Conservation (phyloP, 2,113 vertebrate species). For the Sminthopsis crassicaudata region DNA sequence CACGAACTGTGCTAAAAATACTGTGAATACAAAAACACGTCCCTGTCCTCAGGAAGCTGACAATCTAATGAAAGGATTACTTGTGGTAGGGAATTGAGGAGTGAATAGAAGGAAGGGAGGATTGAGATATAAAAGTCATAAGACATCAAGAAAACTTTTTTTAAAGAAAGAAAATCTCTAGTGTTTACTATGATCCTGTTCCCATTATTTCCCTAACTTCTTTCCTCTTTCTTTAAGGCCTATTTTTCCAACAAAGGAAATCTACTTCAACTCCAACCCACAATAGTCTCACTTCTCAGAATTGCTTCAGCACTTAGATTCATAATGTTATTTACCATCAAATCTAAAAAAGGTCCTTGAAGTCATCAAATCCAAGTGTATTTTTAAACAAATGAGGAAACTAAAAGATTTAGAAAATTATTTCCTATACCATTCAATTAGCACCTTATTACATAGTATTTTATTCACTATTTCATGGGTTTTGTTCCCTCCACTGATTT, state of each 20-base stretch:
- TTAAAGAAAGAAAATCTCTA: background rate
- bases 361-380: background rate
- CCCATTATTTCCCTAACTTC: background rate
- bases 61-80: background rate
- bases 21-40: background rate
- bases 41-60: background rate
- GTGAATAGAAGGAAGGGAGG: background rate
- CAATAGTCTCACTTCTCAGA: background rate
- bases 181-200: background rate
- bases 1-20: background rate
- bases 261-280: background rate
- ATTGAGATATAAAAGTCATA: background rate
- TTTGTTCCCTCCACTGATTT: background rate
- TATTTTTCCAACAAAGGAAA: background rate
- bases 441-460: background rate
- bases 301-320: background rate
- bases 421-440: background rate
- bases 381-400: background rate
- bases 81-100: background rate
- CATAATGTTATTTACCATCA: background rate
- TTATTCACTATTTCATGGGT: background rate
- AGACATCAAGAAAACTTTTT: background rate
- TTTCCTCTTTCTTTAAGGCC: background rate
- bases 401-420: background rate
- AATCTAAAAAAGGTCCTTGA: background rate